Base-by-base conservation (phyloP, 2,888 invertebrate genomes). In the Stegana nigrithorax region DNA sequence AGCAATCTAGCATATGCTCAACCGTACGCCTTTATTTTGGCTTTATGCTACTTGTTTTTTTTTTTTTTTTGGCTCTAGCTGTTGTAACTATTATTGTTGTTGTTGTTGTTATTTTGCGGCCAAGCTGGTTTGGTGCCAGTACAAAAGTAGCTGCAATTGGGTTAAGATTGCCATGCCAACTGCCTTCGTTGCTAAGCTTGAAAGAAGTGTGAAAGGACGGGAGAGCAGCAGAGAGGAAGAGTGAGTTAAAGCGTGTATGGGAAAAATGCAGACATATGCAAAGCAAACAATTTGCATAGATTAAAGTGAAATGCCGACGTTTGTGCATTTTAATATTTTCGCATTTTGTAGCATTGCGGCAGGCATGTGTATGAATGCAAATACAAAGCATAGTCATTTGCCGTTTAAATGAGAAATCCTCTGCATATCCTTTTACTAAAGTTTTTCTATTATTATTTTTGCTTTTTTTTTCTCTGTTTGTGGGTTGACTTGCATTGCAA, bases 251-350 rank as follows among this genome's bases (percentile, higher is more conserved):
- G 17, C 3, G 39, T 7, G 29, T 29, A 29, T 7, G 10, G 39
- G 39, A n/a, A 10, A 4, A 23, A 50, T 19, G 21, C 21, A 21
- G 19, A 8, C 19, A 21, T 21, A 45, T 45, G 45, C 21, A 45
- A 45, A 23, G 47, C 47, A 50, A 50, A 23, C 26, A 50, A 50
- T 50, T 47, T 47, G 25, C 47, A 50, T 50, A 50, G 50, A 50
- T 50, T 50, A 50, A 50, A 50, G 23, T 50, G 50, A 50, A 50
- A 50, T 50, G 12, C 26, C 23, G n/a, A 26, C 6, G 26, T n/a
- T n/a, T n/a, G n/a, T 50, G 17, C 12, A 50, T 26, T 50, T 50
- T 50, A 1, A 50, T 50, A 50, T 50, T 50, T 50, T 50, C n/a
- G n/a, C 25, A 50, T 25, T 25, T n/a, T n/a, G n/a, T n/a, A n/a